Evolutionary conservation across 2,888 invertebrate genomes (phyloP), one percentile per base, ranked within the genome.

Genomic region (Drosophila dives): DNA sequence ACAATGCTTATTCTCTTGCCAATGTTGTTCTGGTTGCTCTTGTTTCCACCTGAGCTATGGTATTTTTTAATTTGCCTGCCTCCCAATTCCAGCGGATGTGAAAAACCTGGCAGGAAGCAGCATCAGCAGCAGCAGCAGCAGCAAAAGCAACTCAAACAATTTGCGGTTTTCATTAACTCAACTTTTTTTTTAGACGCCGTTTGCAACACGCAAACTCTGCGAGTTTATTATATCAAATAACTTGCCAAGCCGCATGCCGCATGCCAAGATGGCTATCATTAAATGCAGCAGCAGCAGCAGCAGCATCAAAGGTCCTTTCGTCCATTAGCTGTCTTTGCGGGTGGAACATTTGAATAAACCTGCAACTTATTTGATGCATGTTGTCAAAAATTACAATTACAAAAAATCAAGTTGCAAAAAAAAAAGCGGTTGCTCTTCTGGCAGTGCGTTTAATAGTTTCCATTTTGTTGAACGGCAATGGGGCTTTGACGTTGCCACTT

Each of bases 381-480:
- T 80, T 83, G 78, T 82, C 80, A 80, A 77, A 79, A 82, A 72
- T 72, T 64, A 71, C 60, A 69, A 58, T 51, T 74, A 76, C 54
- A 58, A 45, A 51, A 26, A 53, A 29, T 29, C 29, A 29, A 29
- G 29, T 6, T 26, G 26, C n/a, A 63, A 42, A 62, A 38, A 20
- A 51, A 11, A 23, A 51, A 53, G 59, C 70, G 79, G 64, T 80
- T 61, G 73, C 64, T 65, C 38, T 77, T 65, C 63, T 66, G 68
- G 81, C 83, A 80, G 86, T 88, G 88, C 90, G 81, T 81, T 90
- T 88, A 90, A 88, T 90, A 88, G 88, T 88, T 88, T 75, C 77
- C 86, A 88, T 90, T 88, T 88, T 86, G 84, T 81, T 77, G 65
- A 79, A 69, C 72, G 54, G n/a, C 54, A 64, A 63, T 77, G 83